phyloP scores from a whole-genome alignment of 2,888 invertebrate species.

The Boloria euphrosyne region DNA sequence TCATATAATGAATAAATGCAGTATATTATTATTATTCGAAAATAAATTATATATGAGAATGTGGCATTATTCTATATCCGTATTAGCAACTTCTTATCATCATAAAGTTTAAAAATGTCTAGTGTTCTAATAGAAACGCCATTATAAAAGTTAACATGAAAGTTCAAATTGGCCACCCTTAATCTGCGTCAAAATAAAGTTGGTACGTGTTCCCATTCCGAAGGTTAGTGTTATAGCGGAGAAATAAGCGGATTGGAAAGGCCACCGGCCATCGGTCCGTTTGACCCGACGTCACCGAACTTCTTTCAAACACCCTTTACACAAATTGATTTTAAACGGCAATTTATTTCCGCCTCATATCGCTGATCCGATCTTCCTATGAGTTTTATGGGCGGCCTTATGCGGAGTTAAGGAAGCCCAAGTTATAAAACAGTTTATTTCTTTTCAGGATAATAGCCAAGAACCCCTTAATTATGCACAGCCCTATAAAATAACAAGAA shows the following conservation, averaged over 20 bases:
- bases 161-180: constrained; percentile 18
- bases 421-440: constrained; percentile 81
- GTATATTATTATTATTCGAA: too few species aligned
- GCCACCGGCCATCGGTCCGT: constrained; percentile 47
- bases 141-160: not conserved
- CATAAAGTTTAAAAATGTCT: too few species aligned
- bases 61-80: not conserved
- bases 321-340: constrained; percentile 83
- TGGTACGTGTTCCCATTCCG: constrained; percentile 42
- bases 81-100: too few species aligned
- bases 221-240: constrained; percentile 40
- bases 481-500: not conserved
- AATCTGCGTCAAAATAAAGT: constrained; percentile 41
- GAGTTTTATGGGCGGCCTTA: constrained; percentile 79
- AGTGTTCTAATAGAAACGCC: not conserved
- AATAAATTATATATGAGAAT: too few species aligned
- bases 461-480: constrained; percentile 43
- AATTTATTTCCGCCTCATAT: constrained; percentile 82
- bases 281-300: constrained; percentile 61
- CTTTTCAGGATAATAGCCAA: constrained; percentile 69
- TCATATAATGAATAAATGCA: too few species aligned
- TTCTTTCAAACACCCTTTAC: constrained; percentile 75
- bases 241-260: constrained; percentile 35
- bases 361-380: constrained; percentile 78
- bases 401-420: constrained; percentile 75